These are phyloP conservation scores for Erebia palarica DNA, from an alignment of 2,888 invertebrate genomes.

Conservation along the genomic window DNA sequence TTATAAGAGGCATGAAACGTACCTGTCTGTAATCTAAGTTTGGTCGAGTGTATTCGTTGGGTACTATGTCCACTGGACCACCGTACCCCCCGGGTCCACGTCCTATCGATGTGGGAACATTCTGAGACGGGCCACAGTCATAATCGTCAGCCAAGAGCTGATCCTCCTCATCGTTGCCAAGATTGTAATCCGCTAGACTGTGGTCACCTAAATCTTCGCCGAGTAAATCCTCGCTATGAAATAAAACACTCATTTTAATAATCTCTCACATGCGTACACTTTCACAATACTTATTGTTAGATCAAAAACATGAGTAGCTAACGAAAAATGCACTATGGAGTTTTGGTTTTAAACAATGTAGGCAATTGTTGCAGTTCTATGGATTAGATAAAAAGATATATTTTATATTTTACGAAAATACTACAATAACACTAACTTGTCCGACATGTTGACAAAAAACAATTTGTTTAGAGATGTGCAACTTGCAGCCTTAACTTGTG, in stretches of 20 bases:
- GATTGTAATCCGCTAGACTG: conserved; percentile 76
- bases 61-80: conserved; percentile 54
- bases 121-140: conserved; percentile 64
- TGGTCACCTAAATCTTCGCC: conserved; percentile 78
- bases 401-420: conserved; percentile 31
- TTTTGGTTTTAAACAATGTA: neutral
- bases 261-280: conserved; percentile 8
- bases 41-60: conserved; percentile 58
- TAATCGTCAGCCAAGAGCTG: conserved; percentile 76
- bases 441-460: conserved; percentile 73
- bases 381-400: conserved; percentile 13
- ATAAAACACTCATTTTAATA: conserved; percentile 42
- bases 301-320: neutral
- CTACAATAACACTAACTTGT: conserved; percentile 66
- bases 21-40: conserved; percentile 62
- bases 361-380: conserved; percentile 1
- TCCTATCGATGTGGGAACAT: conserved; percentile 63
- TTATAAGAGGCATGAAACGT: conserved; percentile 29
- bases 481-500: neutral
- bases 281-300: neutral
- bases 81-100: conserved; percentile 46
- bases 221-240: conserved; percentile 76
- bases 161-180: conserved; percentile 78
- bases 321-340: neutral
- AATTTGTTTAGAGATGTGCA: neutral